phyloP scores from a whole-genome alignment of 2,797 vertebrate genomes.

The Ctenopoma multispine region DNA sequence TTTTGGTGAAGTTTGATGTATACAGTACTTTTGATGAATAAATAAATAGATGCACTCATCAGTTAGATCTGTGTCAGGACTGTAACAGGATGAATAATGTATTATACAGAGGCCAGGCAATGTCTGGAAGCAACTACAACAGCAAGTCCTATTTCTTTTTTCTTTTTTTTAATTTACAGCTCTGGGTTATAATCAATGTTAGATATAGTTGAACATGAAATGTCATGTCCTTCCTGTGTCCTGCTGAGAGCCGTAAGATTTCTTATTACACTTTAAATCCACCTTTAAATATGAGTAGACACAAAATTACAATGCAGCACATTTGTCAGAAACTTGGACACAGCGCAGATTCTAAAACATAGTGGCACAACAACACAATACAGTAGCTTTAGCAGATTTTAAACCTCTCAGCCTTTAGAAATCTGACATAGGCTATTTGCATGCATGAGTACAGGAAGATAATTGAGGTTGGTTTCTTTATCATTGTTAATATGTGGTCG shows the following conservation, averaged over 20 bases:
- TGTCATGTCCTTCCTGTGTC: conserved; percentile 41
- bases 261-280: conserved; percentile 25
- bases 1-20: conserved; percentile 67
- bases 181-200: conserved; percentile 38
- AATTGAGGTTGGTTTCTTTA: conserved; percentile 9
- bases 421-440: not conserved
- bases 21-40: conserved; percentile 70
- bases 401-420: not conserved
- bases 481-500: conserved; percentile 21
- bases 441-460: not conserved
- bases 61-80: conserved; percentile 53
- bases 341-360: not conserved
- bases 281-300: no score
- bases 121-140: conserved; percentile 41
- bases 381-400: not conserved
- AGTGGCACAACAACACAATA: not conserved
- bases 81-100: conserved; percentile 54
- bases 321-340: not conserved
- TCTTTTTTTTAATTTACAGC: conserved; percentile 36
- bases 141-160: not conserved
- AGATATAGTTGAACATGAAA: conserved; percentile 24
- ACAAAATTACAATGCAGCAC: not conserved
- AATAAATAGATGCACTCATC: conserved; percentile 63
- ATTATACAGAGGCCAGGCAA: conserved; percentile 36
- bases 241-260: conserved; percentile 26